A percentile compares a stretch with the other conserved stretches of the same genome.
These are phyloP conservation scores for Theristicus caerulescens DNA, from an alignment of 2,113 vertebrate species.

Conservation along the genomic window DNA sequence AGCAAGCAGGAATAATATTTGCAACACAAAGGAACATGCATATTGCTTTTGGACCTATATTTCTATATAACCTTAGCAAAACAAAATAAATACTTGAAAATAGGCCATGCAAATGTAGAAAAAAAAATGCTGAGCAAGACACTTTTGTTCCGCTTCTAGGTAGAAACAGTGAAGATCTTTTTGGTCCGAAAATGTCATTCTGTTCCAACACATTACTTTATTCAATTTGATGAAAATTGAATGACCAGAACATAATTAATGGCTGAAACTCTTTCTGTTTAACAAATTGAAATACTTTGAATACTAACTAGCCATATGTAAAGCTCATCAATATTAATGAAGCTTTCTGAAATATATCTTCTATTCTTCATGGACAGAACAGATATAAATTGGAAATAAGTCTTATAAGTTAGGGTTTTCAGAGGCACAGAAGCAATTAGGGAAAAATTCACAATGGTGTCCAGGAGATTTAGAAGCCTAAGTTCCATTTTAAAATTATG, in stretches of 20 bases:
- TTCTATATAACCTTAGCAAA: not conserved
- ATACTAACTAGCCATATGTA: slow-evolving; percentile 64
- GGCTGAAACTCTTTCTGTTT: slow-evolving; percentile 60
- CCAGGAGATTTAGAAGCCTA: not conserved
- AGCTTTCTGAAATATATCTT: slow-evolving; percentile 52
- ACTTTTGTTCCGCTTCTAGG: not conserved
- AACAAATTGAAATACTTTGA: slow-evolving; percentile 69
- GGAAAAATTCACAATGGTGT: not conserved
- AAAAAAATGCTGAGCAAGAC: not conserved
- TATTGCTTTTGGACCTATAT: not conserved
- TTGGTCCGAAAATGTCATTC: not conserved
- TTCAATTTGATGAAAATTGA: slow-evolving; percentile 59
- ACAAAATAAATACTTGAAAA: not conserved
- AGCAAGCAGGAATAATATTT: not conserved
- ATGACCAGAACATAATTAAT: slow-evolving; percentile 64
- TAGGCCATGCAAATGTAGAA: not conserved
- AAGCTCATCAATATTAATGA: slow-evolving; percentile 77
- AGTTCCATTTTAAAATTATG: not conserved
- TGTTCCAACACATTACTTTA: slow-evolving; percentile 52
- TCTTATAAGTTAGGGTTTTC: not conserved
- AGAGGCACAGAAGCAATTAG: not conserved
- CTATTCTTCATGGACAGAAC: slow-evolving; percentile 47
- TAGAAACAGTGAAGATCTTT: not conserved
- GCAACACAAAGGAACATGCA: not conserved
- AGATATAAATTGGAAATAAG: slow-evolving; percentile 47